Base-by-base conservation (phyloP, 2,888 invertebrate species). In the Fabriciana adippe region DNA sequence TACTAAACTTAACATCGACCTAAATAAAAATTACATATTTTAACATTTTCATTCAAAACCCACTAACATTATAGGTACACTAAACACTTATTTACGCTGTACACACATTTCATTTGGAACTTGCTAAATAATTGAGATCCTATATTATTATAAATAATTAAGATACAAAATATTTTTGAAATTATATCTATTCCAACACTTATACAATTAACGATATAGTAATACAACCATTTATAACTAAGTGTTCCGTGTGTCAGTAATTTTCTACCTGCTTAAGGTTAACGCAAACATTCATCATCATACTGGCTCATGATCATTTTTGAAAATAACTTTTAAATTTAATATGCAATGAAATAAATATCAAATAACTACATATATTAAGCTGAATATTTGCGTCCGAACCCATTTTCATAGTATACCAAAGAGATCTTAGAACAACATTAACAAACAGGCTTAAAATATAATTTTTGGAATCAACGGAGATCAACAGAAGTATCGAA, bases 1-100 rank as follows among this genome's bases (percentile, higher is more conserved):
- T 92, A 87, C 87, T 89, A 92, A 92, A 92, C 92, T 87, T 92
- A 92, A 92, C 92, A 86, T 86, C 87, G 84, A 88, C 88, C 89
- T 84, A 82, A 88, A 90, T 89, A 91, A 89, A 90, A 89, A 90
- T 84, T 86, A 89, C 83, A 88, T 84, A 81, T 81, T 82, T 82
- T 81, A 89, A 90, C 87, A 87, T 84, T 82, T 85, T 81, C 79
- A 84, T 80, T 83, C 81, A 74, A 81, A 79, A 81, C 82, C 74
- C 76, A 77, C 64, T 68, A 70, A 62, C 48, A 65, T 68, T 78
- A 78, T 79, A n/a, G n/a, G n/a, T n/a, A 75, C 75, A 76, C 75
- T 82, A 80, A 79, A 78, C 76, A 78, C 79, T 79, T 73, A 61
- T 15, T 61, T 18, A 55, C 51, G 63, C 71, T 76, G 69, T 77